A percentile compares a stretch with the other conserved stretches of the same genome.
Evolutionary conservation across 2,113 vertebrate genomes (phyloP).

Genomic region (Ondatra zibethicus): DNA sequence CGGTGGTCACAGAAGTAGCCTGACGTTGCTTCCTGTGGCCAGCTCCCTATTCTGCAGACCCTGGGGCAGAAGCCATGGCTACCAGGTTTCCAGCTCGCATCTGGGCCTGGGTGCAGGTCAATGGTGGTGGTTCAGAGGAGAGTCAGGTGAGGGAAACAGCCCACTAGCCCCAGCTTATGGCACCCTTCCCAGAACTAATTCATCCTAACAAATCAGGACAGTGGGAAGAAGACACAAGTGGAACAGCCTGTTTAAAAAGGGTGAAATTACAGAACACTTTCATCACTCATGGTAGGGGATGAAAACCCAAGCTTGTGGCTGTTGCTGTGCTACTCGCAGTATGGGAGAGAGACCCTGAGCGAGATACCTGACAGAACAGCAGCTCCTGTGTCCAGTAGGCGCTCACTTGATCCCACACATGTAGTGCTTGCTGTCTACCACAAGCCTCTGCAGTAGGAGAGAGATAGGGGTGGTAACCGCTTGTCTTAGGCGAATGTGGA

Average conservation of each 20-base stretch:
- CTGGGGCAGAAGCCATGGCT: too few species aligned
- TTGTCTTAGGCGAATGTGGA: not conserved
- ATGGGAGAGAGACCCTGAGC: accelerated
- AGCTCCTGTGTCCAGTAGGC: accelerated
- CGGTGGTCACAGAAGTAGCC: accelerated
- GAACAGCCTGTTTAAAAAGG: not conserved
- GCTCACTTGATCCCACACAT: accelerated
- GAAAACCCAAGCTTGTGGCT: not conserved
- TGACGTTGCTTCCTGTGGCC: not conserved
- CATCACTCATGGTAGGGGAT: not conserved
- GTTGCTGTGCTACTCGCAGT: not conserved
- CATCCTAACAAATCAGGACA: not conserved
- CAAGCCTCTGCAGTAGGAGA: accelerated
- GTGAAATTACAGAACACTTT: not conserved
- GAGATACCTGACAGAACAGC: not conserved
- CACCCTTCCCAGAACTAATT: not conserved
- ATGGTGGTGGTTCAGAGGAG: accelerated
- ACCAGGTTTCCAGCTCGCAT: not conserved
- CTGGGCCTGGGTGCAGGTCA: accelerated
- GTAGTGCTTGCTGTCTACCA: not conserved
- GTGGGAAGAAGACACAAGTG: accelerated
- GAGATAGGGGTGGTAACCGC: not conserved
- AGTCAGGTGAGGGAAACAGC: accelerated
- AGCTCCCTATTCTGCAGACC: not conserved
- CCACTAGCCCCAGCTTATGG: accelerated